Percentiles rank a stretch among this genome's conserved stretches.
Evolutionary conservation across 1,140 invertebrate genomes (phyloP).

Genomic region (Drosophila persimilis): DNA sequence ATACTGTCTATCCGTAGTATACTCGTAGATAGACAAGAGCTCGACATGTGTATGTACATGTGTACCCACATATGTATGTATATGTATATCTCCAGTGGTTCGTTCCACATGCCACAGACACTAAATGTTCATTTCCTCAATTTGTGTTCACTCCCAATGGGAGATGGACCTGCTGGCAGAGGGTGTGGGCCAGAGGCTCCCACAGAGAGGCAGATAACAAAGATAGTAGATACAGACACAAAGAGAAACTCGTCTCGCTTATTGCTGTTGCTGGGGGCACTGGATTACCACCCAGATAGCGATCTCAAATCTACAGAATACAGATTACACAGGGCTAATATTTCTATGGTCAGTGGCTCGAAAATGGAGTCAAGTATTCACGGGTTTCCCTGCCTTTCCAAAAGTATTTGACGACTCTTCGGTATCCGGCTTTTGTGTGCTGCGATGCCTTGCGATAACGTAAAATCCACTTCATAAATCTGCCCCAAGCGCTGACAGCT

Average conservation of each 20-base stretch:
- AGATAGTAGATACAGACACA: constrained; percentile 30
- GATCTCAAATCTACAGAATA: too few relatives aligned
- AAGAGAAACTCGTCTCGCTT: constrained; percentile 12
- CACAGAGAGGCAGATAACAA: constrained; percentile 24
- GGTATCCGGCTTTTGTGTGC: constrained; percentile 11
- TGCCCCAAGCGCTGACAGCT: constrained; percentile 29
- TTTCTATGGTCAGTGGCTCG: too few relatives aligned
- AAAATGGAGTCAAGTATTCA: too few relatives aligned
- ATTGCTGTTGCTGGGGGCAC: constrained; percentile 15
- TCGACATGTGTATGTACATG: constrained; percentile 9
- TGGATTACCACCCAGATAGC: not conserved
- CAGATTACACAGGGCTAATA: too few relatives aligned
- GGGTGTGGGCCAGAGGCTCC: constrained; percentile 14
- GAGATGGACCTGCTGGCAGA: constrained; percentile 4
- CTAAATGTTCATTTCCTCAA: constrained; percentile 79
- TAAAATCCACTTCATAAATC: constrained; percentile 50
- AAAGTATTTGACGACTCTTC: constrained; percentile 7
- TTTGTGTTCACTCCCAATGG: constrained; percentile 62
- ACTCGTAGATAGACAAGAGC: not conserved
- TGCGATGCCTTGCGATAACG: constrained; percentile 10
- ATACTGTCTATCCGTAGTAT: constrained; percentile 11
- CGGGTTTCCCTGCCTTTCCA: not conserved
- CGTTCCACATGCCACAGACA: constrained; percentile 47
- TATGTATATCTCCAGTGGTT: constrained; percentile 44
- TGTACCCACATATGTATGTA: not conserved